phyloP scores from a whole-genome alignment of 53 echinoderm and acorn worm genomes.

The Arbacia lixula region DNA sequence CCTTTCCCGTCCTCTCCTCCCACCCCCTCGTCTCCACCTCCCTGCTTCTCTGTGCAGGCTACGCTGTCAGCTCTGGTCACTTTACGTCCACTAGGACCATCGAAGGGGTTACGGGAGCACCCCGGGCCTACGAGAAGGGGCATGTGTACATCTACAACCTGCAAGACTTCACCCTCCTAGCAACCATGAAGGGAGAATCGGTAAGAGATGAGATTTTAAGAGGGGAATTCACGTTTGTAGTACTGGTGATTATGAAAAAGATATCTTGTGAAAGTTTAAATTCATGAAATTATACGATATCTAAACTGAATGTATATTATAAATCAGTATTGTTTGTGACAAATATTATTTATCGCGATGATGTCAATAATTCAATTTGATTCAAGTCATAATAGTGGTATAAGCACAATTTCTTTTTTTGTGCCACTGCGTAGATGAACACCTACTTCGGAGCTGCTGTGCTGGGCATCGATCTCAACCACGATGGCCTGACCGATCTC shows the following conservation, averaged over 20 bases:
- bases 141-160: slow-evolving; percentile 89
- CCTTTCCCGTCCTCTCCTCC: too few species aligned
- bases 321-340: too few species aligned
- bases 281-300: too few species aligned
- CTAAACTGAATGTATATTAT: too few species aligned
- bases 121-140: slow-evolving; percentile 92
- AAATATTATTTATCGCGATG: too few species aligned
- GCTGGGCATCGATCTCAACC: slow-evolving; percentile 71
- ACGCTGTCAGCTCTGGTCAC: slow-evolving; percentile 91
- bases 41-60: slow-evolving; percentile 64
- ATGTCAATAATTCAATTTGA: too few species aligned
- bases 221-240: too few species aligned
- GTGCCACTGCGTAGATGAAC: slow-evolving; percentile 48
- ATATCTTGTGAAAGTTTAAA: too few species aligned
- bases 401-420: background rate
- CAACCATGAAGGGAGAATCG: slow-evolving; percentile 68
- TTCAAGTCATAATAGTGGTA: too few species aligned
- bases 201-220: too few species aligned
- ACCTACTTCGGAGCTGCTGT: slow-evolving; percentile 83
- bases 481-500: slow-evolving; percentile 79
- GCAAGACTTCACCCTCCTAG: slow-evolving; percentile 68
- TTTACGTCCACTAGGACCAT: slow-evolving; percentile 63
- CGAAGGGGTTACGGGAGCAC: slow-evolving; percentile 93
- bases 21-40: too few species aligned
- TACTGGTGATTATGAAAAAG: too few species aligned